Conservation (phyloP, 1,140 invertebrate genomes). For the Cataglyphis hispanica region DNA sequence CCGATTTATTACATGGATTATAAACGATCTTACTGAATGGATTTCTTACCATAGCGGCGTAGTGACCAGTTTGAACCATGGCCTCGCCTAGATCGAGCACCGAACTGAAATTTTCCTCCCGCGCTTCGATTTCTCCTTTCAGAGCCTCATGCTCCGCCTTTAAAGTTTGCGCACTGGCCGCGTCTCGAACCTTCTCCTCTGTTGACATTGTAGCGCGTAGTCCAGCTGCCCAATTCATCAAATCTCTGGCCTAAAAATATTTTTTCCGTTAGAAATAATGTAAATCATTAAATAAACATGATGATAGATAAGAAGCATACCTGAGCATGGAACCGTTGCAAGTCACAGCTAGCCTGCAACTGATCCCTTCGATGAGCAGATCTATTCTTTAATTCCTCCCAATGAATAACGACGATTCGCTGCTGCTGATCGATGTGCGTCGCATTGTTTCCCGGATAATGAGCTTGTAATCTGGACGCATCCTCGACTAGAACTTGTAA, state of each 20-base stretch:
- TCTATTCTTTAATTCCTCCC: constrained; percentile 94
- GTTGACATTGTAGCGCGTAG: constrained; percentile 93
- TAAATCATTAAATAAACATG: neutral
- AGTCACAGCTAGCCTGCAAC: constrained; percentile 94
- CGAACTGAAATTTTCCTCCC: constrained; percentile 94
- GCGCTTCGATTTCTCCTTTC: constrained; percentile 97
- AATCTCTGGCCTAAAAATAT: constrained; percentile 91
- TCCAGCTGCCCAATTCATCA: constrained; percentile 95
- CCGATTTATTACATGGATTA: no score
- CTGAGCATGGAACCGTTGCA: constrained; percentile 94
- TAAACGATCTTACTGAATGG: no score
- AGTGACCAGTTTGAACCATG: constrained; percentile 95
- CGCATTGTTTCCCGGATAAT: constrained; percentile 97
- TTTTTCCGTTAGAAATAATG: constrained; percentile 16
- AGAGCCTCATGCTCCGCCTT: constrained; percentile 96
- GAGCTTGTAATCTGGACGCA: constrained; percentile 93
- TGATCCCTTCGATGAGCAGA: constrained; percentile 92
- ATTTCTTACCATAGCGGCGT: constrained; percentile 88
- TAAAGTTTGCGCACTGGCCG: constrained; percentile 94
- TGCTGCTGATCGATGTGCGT: constrained; percentile 95
- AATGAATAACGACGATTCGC: constrained; percentile 94
- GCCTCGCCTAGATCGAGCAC: constrained; percentile 93
- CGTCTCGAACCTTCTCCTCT: constrained; percentile 94
- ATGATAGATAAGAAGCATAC: constrained; percentile 50
- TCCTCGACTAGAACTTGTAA: constrained; percentile 97